Evolutionary conservation across 2,113 vertebrate genomes (phyloP).

Genomic region (Caranx melampygus): DNA sequence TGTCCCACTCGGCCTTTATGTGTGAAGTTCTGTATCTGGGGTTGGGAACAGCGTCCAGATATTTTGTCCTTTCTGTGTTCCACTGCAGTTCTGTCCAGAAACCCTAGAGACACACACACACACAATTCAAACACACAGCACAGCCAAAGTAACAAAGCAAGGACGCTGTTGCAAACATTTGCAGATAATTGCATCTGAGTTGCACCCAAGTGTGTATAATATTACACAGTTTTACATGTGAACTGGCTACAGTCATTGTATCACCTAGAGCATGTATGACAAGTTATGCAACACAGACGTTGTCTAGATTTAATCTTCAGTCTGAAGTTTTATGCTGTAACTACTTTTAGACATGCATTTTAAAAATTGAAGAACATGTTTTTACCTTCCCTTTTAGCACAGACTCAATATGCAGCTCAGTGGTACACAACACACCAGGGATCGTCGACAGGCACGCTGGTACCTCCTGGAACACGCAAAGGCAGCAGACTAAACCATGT

Average conservation of each 20-base stretch:
- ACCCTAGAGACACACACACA: conserved; percentile 84
- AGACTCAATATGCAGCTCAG: conserved; percentile 86
- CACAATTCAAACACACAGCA: conserved; percentile 31
- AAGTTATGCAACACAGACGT: not conserved
- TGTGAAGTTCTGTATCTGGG: conserved; percentile 84
- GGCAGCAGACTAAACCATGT: not conserved
- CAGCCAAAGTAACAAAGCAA: conserved; percentile 42
- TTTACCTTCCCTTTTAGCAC: conserved; percentile 87
- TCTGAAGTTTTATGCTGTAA: not conserved
- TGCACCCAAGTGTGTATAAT: not conserved
- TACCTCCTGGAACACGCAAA: conserved; percentile 68
- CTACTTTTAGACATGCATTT: not conserved
- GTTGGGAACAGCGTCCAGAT: conserved; percentile 83
- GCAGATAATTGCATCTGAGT: conserved; percentile 11
- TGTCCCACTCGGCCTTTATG: conserved; percentile 84
- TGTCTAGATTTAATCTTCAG: not conserved
- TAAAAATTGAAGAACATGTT: not conserved
- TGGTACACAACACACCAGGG: conserved; percentile 87
- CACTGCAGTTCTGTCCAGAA: conserved; percentile 92
- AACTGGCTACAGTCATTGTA: not conserved
- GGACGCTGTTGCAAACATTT: conserved; percentile 41
- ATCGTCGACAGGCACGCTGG: conserved; percentile 79
- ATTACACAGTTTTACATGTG: conserved; percentile 29
- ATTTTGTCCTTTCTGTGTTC: conserved; percentile 89
- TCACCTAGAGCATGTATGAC: not conserved